Percentiles rank a stretch among this genome's conserved stretches.
Conservation (phyloP, 2,888 invertebrate genomes). For the Drosophila pullipes region DNA sequence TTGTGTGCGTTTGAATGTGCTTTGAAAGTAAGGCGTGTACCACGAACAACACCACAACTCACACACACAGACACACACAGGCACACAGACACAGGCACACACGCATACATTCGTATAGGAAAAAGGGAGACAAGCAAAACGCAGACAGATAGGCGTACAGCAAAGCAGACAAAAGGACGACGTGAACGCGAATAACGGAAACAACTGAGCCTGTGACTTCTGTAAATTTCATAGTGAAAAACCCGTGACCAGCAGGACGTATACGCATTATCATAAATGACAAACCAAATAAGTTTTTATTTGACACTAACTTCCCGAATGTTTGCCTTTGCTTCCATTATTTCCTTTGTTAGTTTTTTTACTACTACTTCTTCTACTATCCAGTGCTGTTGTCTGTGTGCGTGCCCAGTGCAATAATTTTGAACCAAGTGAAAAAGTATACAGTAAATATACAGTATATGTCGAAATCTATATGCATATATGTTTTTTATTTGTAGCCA, state of each 20-base stretch:
- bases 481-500: constrained; percentile 23
- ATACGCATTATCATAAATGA: constrained; percentile 70
- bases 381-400: constrained; percentile 11
- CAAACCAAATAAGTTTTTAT: constrained; percentile 59
- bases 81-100: neutral
- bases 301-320: constrained; percentile 21
- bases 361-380: neutral
- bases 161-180: constrained; percentile 57
- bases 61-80: neutral
- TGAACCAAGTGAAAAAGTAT: constrained; percentile 22
- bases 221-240: constrained; percentile 47
- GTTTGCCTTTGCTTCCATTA: constrained; percentile 19
- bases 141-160: constrained; percentile 70
- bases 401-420: constrained; percentile 27
- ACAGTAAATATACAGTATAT: neutral
- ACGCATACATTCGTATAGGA: constrained; percentile 3
- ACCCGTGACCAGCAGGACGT: constrained; percentile 53
- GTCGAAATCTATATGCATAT: neutral
- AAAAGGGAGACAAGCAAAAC: constrained; percentile 29
- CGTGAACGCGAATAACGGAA: constrained; percentile 36
- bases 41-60: constrained; percentile 35
- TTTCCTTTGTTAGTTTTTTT: constrained; percentile 7
- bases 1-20: constrained; percentile 37
- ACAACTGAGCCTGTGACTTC: constrained; percentile 22
- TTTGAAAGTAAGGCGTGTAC: constrained; percentile 70